These are phyloP conservation scores for Parasteatoda tepidariorum DNA, from an alignment of 1,140 invertebrate species.

Conservation along the genomic window DNA sequence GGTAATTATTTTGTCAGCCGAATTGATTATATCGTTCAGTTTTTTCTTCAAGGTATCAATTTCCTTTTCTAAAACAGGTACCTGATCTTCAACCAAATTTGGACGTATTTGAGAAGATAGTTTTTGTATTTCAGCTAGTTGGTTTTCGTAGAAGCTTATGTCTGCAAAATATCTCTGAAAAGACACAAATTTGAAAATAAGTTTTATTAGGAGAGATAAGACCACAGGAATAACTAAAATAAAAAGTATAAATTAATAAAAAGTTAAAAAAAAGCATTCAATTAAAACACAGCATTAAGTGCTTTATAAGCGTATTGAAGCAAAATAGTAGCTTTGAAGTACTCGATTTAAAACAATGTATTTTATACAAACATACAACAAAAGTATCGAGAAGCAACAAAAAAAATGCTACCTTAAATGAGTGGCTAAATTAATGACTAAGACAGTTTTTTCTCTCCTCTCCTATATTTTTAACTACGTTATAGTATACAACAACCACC, in stretches of 20 bases:
- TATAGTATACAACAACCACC: no score
- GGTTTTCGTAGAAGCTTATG: constrained; percentile 45
- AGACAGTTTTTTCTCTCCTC: no score
- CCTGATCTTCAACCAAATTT: constrained; percentile 36
- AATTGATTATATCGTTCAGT: constrained; percentile 4
- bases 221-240: no score
- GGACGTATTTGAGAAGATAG: constrained; percentile 47
- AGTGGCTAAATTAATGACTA: no score
- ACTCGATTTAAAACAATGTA: no score
- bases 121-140: constrained; percentile 40
- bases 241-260: background rate
- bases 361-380: no score
- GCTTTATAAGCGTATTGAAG: no score
- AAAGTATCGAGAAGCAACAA: no score
- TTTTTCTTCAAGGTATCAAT: constrained; percentile 26
- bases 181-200: background rate
- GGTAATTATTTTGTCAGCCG: constrained; percentile 69
- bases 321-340: no score
- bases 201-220: background rate
- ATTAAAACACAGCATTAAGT: no score
- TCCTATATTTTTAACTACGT: no score
- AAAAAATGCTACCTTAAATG: no score
- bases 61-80: constrained; percentile 36
- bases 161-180: constrained; percentile 59
- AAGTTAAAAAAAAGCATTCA: background rate